Percentiles rank a stretch among this genome's conserved stretches.
Conservation (phyloP, 2,113 vertebrate species). For the Patagioenas fasciata region DNA sequence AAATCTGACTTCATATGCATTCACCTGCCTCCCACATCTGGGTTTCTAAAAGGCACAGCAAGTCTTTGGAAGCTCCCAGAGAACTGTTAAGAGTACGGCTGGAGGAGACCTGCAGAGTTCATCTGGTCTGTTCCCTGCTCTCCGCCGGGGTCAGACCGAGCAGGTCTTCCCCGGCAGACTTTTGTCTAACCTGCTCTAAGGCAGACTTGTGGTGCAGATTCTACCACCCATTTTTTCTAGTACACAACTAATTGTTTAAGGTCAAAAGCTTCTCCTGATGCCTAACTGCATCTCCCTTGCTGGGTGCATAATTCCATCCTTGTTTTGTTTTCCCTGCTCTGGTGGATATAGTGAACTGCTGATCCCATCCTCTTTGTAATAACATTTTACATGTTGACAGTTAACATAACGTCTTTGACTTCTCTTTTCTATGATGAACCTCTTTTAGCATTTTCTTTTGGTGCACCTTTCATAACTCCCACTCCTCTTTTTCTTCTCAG, state of each 20-base stretch:
- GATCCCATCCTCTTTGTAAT: not conserved
- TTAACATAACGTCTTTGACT: not conserved
- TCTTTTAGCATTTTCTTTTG: not conserved
- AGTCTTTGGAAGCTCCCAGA: not conserved
- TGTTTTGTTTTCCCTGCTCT: not conserved
- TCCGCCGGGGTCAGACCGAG: not conserved
- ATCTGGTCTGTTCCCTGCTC: not conserved
- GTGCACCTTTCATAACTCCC: not conserved
- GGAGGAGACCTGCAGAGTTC: not conserved
- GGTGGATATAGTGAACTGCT: not conserved
- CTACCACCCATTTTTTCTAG: not conserved
- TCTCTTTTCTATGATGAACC: not conserved
- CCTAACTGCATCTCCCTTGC: not conserved
- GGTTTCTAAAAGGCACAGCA: not conserved
- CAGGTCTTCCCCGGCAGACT: not conserved
- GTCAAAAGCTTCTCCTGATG: not conserved
- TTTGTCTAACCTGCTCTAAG: not conserved
- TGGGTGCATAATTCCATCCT: not conserved
- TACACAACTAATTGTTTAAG: not conserved
- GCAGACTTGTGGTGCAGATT: not conserved
- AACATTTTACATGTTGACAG: not conserved
- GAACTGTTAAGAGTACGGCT: not conserved
- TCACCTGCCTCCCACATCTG: not conserved
- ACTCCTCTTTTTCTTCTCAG: not conserved
- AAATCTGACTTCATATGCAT: not conserved